Conservation (phyloP, 2,888 invertebrate species). For the Biston betularia region DNA sequence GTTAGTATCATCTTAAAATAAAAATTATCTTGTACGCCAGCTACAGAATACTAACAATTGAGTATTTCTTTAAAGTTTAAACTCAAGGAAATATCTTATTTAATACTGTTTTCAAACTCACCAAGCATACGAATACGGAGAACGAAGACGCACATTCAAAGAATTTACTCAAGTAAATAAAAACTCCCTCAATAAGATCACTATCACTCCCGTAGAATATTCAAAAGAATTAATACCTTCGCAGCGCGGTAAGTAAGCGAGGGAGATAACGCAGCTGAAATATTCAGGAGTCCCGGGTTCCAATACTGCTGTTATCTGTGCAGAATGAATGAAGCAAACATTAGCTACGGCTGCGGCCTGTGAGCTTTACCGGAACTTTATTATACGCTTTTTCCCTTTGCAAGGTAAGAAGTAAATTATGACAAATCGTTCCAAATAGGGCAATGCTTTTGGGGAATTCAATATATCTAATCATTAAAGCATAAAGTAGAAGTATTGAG, state of each 20-base stretch:
- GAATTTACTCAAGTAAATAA: conserved; percentile 36
- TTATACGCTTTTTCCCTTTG: not conserved
- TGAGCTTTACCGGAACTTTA: conserved; percentile 6
- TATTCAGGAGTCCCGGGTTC: conserved; percentile 57
- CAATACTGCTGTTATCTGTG: conserved; percentile 56
- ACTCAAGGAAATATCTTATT: too few species aligned
- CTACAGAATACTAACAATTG: not conserved
- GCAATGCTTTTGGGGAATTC: not conserved
- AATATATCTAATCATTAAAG: too few species aligned
- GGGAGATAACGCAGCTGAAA: conserved; percentile 57
- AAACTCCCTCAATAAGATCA: conserved; percentile 47
- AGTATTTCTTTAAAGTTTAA: not conserved
- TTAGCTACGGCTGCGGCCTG: conserved; percentile 14
- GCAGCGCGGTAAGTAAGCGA: conserved; percentile 56
- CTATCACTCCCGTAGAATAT: conserved; percentile 54
- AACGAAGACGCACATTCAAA: conserved; percentile 9
- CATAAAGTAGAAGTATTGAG: not conserved
- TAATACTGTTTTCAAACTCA: not conserved
- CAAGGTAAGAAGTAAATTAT: conserved; percentile 6
- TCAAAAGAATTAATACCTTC: conserved; percentile 59
- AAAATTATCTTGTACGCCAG: not conserved
- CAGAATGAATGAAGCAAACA: conserved; percentile 22
- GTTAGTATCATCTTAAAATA: too few species aligned
- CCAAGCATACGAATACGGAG: conserved; percentile 5
- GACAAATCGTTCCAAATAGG: not conserved